Evolutionary conservation across 2,113 vertebrate genomes (phyloP), one percentile per base, ranked within the genome.

Genomic region (Macrotis lagotis): DNA sequence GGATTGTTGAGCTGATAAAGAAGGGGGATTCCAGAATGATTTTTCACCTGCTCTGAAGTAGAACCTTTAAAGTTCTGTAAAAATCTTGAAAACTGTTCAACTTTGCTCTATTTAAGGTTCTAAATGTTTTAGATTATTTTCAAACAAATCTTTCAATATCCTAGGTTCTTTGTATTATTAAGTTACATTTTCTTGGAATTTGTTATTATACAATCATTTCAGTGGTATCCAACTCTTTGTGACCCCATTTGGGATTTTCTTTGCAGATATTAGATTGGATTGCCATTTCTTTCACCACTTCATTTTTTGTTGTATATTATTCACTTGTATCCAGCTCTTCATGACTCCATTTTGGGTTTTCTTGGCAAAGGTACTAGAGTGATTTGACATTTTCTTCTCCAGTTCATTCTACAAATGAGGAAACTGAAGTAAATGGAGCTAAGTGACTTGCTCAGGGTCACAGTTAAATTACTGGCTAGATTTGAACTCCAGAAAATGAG

Each of bases 41-140:
- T 52, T 44, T 94, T 66, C 90, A 47, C 37, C 51, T 94, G n/a
- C 47, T 90, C n/a, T 50, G 25, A 94, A 49, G n/a, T 51, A 59
- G 48, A n/a, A 49, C 66, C 31, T 52, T 31, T 16, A 89, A 94
- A 51, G 24, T 90, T 50, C 44, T n/a, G 24, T 53, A 93, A 91
- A 88, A 25, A 92, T 52, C 50, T 28, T 12, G 91, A 92, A 50
- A n/a, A 0, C 28, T 12, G 49, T 95, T 52, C 28, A 9, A 44
- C 5, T 55, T 50, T 50, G 1, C 25, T 90, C 53, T 24, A 52
- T 91, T 3, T 88, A 26, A 49, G 51, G 25, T 52, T 31, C 74
- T 89, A n/a, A 74, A 48, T 28, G 2, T 92, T 51, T 51, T 51
- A 48, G 31, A 66, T n/a, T 88, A 51, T 9, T 94, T 25, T 66